A percentile compares a stretch with the other conserved stretches of the same genome.
Conservation (phyloP, 1,140 invertebrate genomes). For the Cepaea nemoralis region DNA sequence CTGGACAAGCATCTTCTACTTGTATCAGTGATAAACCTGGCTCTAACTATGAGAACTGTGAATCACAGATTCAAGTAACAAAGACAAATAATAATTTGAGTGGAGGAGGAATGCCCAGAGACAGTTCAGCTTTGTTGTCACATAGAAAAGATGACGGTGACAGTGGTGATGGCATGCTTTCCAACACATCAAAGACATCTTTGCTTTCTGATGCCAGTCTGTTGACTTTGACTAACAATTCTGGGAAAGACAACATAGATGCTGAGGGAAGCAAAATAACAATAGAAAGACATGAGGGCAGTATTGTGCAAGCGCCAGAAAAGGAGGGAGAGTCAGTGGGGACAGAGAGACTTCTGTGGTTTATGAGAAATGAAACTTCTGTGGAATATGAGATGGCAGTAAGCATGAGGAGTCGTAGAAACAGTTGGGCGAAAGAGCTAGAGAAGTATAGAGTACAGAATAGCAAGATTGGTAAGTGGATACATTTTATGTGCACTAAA, state of each 20-base stretch:
- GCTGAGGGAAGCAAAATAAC: not conserved
- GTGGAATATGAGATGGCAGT: not conserved
- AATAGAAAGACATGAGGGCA: no score
- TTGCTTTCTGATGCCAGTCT: no score
- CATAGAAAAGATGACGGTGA: not conserved
- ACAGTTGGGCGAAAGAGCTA: slow-evolving; percentile 22
- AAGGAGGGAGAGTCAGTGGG: not conserved
- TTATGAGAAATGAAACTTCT: not conserved
- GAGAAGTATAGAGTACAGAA: slow-evolving; percentile 19
- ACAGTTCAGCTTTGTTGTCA: not conserved
- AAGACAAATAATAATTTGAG: no score
- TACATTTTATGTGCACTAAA: not conserved
- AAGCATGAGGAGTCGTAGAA: not conserved
- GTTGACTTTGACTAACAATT: no score
- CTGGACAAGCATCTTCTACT: not conserved
- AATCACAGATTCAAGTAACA: no score
- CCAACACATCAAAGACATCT: not conserved
- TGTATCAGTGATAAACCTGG: not conserved
- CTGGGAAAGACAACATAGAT: not conserved
- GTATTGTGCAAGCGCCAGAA: not conserved
- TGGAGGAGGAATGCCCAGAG: no score
- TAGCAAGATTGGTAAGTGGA: not conserved
- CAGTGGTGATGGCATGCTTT: not conserved
- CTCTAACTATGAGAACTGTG: not conserved
- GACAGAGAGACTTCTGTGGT: not conserved